These are phyloP conservation scores for Athrips mouffetella DNA, from an alignment of 2,888 invertebrate species.

Conservation along the genomic window DNA sequence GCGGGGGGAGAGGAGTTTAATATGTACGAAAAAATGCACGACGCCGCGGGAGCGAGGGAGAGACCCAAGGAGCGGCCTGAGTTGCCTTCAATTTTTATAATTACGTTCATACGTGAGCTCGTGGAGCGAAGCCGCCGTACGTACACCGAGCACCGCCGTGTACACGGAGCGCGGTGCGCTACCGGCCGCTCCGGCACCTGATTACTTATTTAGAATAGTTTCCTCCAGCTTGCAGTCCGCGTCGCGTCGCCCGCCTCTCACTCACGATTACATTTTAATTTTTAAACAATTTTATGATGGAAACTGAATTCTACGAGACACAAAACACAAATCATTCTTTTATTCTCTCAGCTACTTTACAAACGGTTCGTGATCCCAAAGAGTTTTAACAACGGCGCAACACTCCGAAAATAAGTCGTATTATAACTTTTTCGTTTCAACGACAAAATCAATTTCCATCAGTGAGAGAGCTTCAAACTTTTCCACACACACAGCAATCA, in stretches of 20 bases:
- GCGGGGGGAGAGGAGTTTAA: conserved; percentile 68
- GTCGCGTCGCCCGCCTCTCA: conserved; percentile 39
- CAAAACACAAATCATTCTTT: conserved; percentile 5
- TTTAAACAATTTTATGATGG: conserved; percentile 38
- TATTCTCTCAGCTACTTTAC: neutral
- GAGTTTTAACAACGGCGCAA: conserved; percentile 29
- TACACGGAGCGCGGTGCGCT: conserved; percentile 8
- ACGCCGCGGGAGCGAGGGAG: conserved; percentile 70
- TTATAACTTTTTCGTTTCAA: conserved; percentile 61
- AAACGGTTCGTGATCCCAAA: conserved; percentile 12
- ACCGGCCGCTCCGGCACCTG: conserved; percentile 36
- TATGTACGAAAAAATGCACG: conserved; percentile 79
- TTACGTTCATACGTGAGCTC: conserved; percentile 81
- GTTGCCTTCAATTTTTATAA: conserved; percentile 78
- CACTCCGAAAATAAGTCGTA: conserved; percentile 45
- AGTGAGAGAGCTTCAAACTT: conserved; percentile 64
- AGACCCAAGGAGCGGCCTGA: conserved; percentile 61
- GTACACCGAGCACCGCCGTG: conserved; percentile 53
- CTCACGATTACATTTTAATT: conserved; percentile 51
- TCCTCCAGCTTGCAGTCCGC: conserved; percentile 28
- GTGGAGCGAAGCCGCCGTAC: conserved; percentile 9
- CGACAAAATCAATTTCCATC: conserved; percentile 68
- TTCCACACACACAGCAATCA: conserved; percentile 73
- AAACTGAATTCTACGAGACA: conserved; percentile 29
- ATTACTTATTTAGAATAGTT: conserved; percentile 65